Percentiles rank a stretch among this genome's conserved stretches.
Evolutionary conservation across 2,888 invertebrate genomes (phyloP).

Genomic region (Aleiodes testaceus): DNA sequence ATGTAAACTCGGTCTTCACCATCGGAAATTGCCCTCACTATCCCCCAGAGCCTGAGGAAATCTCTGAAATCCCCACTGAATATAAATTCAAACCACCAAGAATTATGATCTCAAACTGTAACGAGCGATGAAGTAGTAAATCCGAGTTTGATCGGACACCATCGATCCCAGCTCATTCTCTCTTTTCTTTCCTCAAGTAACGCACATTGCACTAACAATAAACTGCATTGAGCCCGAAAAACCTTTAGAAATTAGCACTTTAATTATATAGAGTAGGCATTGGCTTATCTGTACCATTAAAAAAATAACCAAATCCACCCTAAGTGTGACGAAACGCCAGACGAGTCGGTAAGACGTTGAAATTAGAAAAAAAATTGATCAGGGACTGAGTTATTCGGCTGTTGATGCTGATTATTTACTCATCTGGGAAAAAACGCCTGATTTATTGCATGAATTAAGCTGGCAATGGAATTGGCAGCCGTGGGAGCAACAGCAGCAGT

Average conservation of each 20-base stretch:
- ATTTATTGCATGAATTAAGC: constrained; percentile 71
- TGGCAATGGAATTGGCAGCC: constrained; percentile 61
- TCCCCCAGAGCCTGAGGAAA: neutral
- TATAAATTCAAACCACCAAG: constrained; percentile 11
- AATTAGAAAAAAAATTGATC: neutral
- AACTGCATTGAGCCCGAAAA: neutral
- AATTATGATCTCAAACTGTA: neutral
- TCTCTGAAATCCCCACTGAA: constrained; percentile 18
- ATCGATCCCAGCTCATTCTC: constrained; percentile 4
- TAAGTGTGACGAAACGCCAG: neutral
- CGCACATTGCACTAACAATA: neutral
- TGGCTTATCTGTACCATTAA: neutral
- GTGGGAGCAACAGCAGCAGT: constrained; percentile 59
- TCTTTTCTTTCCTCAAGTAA: neutral
- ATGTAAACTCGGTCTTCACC: too few species aligned
- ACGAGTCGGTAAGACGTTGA: neutral
- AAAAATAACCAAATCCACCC: neutral
- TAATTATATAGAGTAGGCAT: too few species aligned
- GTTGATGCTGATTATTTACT: constrained; percentile 8
- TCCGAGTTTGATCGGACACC: constrained; percentile 37
- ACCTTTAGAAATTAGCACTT: too few species aligned
- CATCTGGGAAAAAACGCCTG: constrained; percentile 43
- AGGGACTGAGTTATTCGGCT: too few species aligned
- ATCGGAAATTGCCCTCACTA: too few species aligned
- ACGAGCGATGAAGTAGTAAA: constrained; percentile 33